These are phyloP conservation scores for Ataeniobius toweri DNA, from an alignment of 2,797 vertebrate species.

Conservation along the genomic window DNA sequence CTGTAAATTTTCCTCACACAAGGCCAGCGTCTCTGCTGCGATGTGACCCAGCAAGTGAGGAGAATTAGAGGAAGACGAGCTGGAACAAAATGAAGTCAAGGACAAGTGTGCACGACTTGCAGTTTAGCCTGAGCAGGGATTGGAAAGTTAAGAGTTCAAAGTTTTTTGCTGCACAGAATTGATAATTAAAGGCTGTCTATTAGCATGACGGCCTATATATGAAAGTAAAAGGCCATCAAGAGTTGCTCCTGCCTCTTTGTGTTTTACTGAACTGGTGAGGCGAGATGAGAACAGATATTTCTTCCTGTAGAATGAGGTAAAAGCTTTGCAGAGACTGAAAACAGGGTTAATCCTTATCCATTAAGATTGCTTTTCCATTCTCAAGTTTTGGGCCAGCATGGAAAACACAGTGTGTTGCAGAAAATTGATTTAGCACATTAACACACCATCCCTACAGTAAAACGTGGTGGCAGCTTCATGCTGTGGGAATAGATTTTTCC, in stretches of 20 bases:
- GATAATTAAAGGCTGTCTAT: conserved; percentile 53
- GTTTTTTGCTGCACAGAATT: conserved; percentile 38
- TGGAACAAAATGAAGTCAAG: conserved; percentile 61
- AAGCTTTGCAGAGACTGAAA: conserved; percentile 25
- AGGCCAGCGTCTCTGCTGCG: conserved; percentile 57
- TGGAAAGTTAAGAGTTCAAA: conserved; percentile 30
- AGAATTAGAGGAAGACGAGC: conserved; percentile 26
- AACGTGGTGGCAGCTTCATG: too few relatives aligned
- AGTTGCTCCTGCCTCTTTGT: neutral
- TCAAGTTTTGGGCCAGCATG: neutral
- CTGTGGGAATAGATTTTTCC: too few relatives aligned
- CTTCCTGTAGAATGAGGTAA: conserved; percentile 44
- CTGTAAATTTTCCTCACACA: conserved; percentile 71
- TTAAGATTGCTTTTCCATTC: conserved; percentile 41
- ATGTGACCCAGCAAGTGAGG: conserved; percentile 50
- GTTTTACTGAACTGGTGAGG: conserved; percentile 50
- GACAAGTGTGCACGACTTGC: conserved; percentile 52
- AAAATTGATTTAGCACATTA: too few relatives aligned
- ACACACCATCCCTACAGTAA: too few relatives aligned
- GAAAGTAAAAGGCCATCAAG: conserved; percentile 18
- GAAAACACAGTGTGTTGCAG: neutral
- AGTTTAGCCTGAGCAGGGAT: conserved; percentile 38
- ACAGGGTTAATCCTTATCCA: conserved; percentile 19
- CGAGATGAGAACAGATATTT: conserved; percentile 59
- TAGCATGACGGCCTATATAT: conserved; percentile 11